A percentile compares a stretch with the other conserved stretches of the same genome.
These are phyloP conservation scores for Volucella zonaria DNA, from an alignment of 2,888 invertebrate species.

Conservation along the genomic window DNA sequence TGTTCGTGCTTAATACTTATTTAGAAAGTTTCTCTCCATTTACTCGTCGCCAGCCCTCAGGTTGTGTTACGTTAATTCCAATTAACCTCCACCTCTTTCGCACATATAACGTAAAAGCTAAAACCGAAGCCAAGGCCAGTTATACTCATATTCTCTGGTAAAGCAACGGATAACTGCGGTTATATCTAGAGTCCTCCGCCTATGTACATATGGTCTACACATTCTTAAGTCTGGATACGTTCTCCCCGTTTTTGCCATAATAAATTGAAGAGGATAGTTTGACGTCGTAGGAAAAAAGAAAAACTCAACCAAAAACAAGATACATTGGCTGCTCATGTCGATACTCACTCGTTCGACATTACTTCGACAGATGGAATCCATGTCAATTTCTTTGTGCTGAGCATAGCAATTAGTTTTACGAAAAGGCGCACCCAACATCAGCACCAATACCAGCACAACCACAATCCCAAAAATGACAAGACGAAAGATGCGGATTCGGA, in stretches of 20 bases:
- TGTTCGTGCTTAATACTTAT: slow-evolving; percentile 62
- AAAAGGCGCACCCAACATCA: too few relatives aligned
- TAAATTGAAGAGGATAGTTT: slow-evolving; percentile 60
- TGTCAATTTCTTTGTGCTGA: slow-evolving; percentile 60
- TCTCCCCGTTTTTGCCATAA: slow-evolving; percentile 65
- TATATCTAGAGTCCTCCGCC: slow-evolving; percentile 6
- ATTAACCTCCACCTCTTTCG: slow-evolving; percentile 49
- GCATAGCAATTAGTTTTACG: slow-evolving; percentile 48
- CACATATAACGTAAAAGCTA: slow-evolving; percentile 48
- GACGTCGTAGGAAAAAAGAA: background rate
- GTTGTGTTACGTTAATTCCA: slow-evolving; percentile 67
- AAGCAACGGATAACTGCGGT: slow-evolving; percentile 34
- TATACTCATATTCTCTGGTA: slow-evolving; percentile 10
- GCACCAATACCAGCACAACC: too few relatives aligned
- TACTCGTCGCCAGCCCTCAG: slow-evolving; percentile 19
- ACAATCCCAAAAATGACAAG: background rate
- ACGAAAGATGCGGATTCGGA: slow-evolving; percentile 6
- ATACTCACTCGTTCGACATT: background rate
- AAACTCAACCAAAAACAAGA: background rate
- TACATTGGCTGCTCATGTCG: background rate
- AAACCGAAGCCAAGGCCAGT: background rate
- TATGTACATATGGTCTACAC: background rate
- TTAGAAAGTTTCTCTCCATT: slow-evolving; percentile 51
- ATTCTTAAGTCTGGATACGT: background rate
- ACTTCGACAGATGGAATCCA: slow-evolving; percentile 43